phyloP scores from a whole-genome alignment of 2,797 vertebrate genomes.

The Pagetopsis macropterus region DNA sequence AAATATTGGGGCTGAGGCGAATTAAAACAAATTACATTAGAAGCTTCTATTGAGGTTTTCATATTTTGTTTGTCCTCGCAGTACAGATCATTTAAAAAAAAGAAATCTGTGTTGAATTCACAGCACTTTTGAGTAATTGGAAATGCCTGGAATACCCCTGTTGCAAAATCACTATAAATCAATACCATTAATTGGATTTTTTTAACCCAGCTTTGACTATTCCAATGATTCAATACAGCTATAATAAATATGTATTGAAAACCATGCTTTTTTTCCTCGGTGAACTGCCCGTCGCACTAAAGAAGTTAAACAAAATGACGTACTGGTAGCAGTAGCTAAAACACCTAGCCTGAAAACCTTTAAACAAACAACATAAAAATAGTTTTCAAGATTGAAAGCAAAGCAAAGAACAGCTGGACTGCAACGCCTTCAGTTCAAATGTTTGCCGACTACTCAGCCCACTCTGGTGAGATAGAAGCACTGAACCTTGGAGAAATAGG shows the following conservation, averaged over 20 bases:
- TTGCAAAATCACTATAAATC: too few species aligned
- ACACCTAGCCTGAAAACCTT: neutral
- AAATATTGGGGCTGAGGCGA: neutral
- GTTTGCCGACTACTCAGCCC: slow-evolving; percentile 50
- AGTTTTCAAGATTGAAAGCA: neutral
- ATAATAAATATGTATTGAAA: neutral
- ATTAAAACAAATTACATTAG: too few species aligned
- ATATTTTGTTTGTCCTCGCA: too few species aligned
- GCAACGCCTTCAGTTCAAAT: slow-evolving; percentile 55
- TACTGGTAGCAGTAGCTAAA: neutral
- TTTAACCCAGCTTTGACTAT: too few species aligned
- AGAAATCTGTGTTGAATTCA: too few species aligned
- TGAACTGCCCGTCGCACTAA: neutral
- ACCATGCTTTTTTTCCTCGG: neutral
- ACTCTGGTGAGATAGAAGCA: slow-evolving; percentile 28
- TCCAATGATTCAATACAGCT: too few species aligned
- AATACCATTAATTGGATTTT: too few species aligned
- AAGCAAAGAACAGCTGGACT: slow-evolving; percentile 20
- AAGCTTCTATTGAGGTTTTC: too few species aligned
- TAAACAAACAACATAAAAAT: slow-evolving; percentile 2
- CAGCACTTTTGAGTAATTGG: too few species aligned
- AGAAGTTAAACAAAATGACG: neutral
- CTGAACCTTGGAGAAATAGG: slow-evolving; percentile 50
- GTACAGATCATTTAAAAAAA: too few species aligned
- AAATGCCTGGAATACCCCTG: too few species aligned